phyloP scores from a whole-genome alignment of 64 coral and sea anemone species.

The Montipora sp. region DNA sequence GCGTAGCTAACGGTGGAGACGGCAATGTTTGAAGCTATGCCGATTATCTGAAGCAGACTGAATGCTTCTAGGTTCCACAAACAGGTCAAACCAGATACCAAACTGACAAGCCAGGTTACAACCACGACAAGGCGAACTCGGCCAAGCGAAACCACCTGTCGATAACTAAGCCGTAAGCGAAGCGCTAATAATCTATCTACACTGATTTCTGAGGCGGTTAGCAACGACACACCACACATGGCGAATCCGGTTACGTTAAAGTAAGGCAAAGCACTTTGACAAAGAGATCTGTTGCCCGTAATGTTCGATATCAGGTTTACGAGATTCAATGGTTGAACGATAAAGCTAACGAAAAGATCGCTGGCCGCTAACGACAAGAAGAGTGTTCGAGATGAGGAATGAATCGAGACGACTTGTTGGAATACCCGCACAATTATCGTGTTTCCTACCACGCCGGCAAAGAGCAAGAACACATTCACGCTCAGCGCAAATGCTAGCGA shows the following conservation, averaged over 20 bases:
- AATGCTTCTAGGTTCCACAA: slow-evolving; percentile 7
- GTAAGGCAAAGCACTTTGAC: background rate
- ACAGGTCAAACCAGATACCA: background rate
- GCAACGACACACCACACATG: slow-evolving; percentile 6
- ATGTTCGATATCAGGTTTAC: background rate
- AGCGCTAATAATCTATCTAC: slow-evolving; percentile 22
- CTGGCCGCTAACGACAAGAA: slow-evolving; percentile 23
- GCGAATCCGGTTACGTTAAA: background rate
- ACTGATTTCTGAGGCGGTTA: slow-evolving; percentile 38
- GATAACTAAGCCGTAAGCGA: background rate
- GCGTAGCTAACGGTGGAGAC: slow-evolving; percentile 7
- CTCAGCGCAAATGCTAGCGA: background rate
- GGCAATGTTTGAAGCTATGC: background rate
- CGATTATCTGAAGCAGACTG: background rate
- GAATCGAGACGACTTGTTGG: background rate
- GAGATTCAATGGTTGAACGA: slow-evolving; percentile 26
- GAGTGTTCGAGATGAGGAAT: slow-evolving; percentile 20
- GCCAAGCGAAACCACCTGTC: slow-evolving; percentile 4
- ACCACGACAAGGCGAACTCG: slow-evolving; percentile 3
- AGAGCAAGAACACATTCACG: background rate
- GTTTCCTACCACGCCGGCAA: background rate
- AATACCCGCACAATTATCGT: background rate
- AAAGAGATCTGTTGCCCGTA: slow-evolving; percentile 2
- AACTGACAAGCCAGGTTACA: slow-evolving; percentile 23
- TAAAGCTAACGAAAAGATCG: slow-evolving; percentile 15